Percentiles rank a stretch among this genome's conserved stretches.
Evolutionary conservation across 1,140 invertebrate species (phyloP).

Genomic region (Drosophila prosaltans): DNA sequence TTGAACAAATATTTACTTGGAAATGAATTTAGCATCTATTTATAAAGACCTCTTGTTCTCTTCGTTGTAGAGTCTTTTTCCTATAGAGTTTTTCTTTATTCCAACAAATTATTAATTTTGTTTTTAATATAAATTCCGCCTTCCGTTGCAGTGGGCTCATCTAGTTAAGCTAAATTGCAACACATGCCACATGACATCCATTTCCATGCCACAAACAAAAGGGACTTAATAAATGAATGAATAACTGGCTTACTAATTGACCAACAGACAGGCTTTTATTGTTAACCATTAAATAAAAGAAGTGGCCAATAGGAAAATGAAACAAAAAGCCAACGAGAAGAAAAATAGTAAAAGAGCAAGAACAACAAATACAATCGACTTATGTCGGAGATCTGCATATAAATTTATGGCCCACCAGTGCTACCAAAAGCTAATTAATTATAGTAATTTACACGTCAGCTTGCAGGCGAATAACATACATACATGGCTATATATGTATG

Average conservation of each 20-base stretch:
- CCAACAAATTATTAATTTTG: no score
- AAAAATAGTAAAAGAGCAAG: neutral
- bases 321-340: no score
- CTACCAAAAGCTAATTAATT: slow-evolving; percentile 16
- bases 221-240: slow-evolving; percentile 2
- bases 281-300: slow-evolving; percentile 3
- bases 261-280: slow-evolving; percentile 17
- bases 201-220: slow-evolving; percentile 2
- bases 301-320: no score
- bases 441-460: slow-evolving; percentile 10
- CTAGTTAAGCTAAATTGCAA: neutral
- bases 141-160: no score
- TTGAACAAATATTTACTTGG: no score
- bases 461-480: slow-evolving; percentile 4
- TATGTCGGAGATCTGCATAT: neutral
- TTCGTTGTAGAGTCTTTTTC: no score
- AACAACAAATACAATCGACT: neutral
- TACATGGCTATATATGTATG: neutral
- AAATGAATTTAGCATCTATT: no score
- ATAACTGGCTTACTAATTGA: slow-evolving; percentile 21
- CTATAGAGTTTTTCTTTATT: no score
- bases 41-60: no score
- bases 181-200: neutral
- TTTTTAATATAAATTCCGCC: no score
- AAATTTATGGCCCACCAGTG: slow-evolving; percentile 12